phyloP scores from a whole-genome alignment of 64 coral and sea anemone genomes.

The Montipora capricornis region DNA sequence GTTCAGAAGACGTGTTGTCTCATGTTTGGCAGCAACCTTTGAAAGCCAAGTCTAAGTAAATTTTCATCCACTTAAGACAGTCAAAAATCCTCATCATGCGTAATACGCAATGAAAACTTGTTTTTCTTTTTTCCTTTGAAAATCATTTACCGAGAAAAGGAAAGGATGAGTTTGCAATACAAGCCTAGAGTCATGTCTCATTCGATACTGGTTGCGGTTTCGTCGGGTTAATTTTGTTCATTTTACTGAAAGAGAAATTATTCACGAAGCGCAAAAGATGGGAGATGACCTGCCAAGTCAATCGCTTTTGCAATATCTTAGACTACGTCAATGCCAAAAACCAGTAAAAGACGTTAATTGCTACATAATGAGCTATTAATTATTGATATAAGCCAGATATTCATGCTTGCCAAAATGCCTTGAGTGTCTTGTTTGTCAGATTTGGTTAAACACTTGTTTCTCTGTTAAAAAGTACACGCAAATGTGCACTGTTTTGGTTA shows the following conservation, averaged over 20 bases:
- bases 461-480: neutral
- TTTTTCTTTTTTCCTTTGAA: neutral
- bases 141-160: neutral
- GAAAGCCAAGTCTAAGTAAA: neutral
- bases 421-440: slow-evolving; percentile 41
- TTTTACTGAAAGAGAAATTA: neutral
- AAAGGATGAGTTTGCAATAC: neutral
- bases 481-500: neutral
- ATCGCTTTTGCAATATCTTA: neutral
- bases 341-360: neutral
- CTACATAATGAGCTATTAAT: slow-evolving; percentile 4
- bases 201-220: neutral
- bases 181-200: neutral
- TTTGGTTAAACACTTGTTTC: neutral
- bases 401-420: neutral
- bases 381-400: neutral
- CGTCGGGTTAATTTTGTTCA: neutral
- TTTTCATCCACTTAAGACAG: neutral
- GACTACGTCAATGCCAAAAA: neutral
- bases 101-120: neutral
- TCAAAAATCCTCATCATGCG: neutral
- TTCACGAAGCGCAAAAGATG: neutral
- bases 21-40: neutral
- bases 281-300: neutral
- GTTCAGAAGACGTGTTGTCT: neutral